Percentiles rank a stretch among this genome's conserved stretches.
phyloP scores from a whole-genome alignment of 2,113 vertebrate genomes.

The Scalopus aquaticus region DNA sequence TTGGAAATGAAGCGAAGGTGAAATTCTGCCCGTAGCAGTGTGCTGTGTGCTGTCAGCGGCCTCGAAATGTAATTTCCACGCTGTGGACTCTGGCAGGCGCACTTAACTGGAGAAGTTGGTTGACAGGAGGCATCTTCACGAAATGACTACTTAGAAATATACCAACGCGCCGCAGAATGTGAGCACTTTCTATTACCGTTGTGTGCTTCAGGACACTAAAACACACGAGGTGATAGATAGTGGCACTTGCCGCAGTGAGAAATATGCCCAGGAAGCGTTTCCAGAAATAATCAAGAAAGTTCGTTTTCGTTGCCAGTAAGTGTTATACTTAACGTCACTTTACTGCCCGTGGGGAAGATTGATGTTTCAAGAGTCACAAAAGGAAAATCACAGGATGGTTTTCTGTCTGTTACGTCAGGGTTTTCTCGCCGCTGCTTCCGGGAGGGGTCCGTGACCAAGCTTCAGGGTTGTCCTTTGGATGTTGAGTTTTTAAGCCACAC shows the following conservation, averaged over 20 bases:
- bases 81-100: background rate
- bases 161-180: background rate
- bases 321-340: background rate
- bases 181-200: background rate
- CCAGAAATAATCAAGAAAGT: background rate
- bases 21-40: background rate
- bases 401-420: background rate
- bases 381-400: no score
- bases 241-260: background rate
- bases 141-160: background rate
- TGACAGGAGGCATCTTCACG: background rate
- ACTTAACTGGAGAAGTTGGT: background rate
- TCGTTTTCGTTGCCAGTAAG: background rate
- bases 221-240: rapidly evolving
- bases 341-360: no score
- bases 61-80: slow-evolving; percentile 20
- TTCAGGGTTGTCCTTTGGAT: background rate
- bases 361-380: background rate
- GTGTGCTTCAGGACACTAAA: background rate
- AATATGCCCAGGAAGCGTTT: background rate
- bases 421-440: background rate
- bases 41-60: background rate
- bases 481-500: background rate
- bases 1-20: slow-evolving; percentile 58
- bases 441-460: background rate